Evolutionary conservation across 2,113 vertebrate species (phyloP).

Genomic region (Buteo buteo): DNA sequence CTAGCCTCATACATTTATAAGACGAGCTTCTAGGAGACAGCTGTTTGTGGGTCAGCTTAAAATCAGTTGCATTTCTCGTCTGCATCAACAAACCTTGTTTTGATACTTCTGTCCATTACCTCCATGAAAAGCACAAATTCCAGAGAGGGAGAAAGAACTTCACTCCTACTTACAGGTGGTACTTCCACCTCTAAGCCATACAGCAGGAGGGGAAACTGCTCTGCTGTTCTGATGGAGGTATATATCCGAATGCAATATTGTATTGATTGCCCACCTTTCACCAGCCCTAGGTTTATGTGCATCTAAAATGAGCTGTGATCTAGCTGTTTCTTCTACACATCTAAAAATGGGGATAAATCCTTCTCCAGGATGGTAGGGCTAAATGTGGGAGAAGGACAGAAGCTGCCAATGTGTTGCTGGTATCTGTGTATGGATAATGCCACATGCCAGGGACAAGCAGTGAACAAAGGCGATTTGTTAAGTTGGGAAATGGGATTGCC

Average conservation of each 20-base stretch:
- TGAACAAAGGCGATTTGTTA: conserved; percentile 40
- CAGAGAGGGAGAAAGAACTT: neutral
- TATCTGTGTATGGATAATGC: neutral
- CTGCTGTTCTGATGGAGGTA: neutral
- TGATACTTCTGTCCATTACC: neutral
- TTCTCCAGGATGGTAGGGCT: neutral
- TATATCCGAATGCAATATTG: neutral
- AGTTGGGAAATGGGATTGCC: conserved; percentile 35
- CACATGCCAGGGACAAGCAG: neutral
- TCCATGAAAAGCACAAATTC: neutral
- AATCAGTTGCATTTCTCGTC: neutral
- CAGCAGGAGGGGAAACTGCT: neutral
- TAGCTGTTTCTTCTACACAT: neutral
- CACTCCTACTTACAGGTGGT: neutral
- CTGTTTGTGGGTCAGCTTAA: neutral
- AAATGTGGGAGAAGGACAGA: neutral
- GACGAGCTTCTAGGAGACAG: neutral
- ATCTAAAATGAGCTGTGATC: neutral
- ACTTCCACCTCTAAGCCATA: neutral
- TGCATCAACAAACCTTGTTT: neutral
- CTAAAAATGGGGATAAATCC: neutral
- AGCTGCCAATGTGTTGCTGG: neutral
- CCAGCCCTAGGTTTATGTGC: neutral
- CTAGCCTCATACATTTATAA: neutral
- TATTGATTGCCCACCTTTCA: neutral